Evolutionary conservation across 2,797 vertebrate species (phyloP).

Genomic region (Myotis planiceps): DNA sequence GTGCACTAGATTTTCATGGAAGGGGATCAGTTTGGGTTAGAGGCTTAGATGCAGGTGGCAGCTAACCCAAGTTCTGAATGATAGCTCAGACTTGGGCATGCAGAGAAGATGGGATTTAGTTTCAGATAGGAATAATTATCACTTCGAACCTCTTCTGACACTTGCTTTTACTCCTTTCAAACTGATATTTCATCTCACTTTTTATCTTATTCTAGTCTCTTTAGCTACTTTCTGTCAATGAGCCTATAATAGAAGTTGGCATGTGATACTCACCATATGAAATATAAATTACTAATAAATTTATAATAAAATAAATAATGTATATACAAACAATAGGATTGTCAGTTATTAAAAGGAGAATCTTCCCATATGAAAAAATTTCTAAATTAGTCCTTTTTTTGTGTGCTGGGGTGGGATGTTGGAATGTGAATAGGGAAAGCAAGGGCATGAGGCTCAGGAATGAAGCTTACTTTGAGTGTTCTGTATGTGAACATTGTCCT

Average conservation of each 20-base stretch:
- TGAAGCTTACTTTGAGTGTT: neutral
- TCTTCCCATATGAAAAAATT: neutral
- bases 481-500: neutral
- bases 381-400: neutral
- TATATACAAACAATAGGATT: neutral
- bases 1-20: neutral
- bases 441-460: neutral
- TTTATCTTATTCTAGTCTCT: neutral
- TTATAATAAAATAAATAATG: neutral
- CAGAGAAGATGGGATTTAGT: neutral
- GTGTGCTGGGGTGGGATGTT: neutral
- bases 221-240: neutral
- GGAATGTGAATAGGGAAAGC: neutral
- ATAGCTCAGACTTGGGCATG: neutral
- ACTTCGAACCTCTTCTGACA: neutral
- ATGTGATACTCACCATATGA: neutral
- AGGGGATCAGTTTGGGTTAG: neutral
- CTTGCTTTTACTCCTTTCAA: neutral
- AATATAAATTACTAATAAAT: conserved; percentile 4
- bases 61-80: neutral
- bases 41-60: neutral
- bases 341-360: neutral
- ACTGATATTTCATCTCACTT: neutral
- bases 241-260: neutral
- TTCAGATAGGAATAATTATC: neutral